Evolutionary conservation across 2,797 vertebrate genomes (phyloP), one percentile per base, ranked within the genome.

Genomic region (Sebastes reedi): DNA sequence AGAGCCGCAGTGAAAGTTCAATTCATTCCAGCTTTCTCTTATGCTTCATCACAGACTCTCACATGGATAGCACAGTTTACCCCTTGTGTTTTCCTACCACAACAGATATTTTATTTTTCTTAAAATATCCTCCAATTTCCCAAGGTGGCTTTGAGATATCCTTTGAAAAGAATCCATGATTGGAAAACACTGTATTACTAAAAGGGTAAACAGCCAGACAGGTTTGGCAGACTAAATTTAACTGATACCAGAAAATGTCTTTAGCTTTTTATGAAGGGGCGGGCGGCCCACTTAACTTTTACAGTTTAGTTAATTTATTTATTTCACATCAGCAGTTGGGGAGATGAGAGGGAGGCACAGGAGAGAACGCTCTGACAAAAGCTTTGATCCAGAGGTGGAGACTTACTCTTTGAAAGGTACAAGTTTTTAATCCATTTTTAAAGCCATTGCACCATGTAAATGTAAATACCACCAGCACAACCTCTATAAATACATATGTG

Each of bases 211-310:
- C 30, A 58, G 46, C 29, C 67, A 67, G 70, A 72, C 18, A 71
- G 62, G 8, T 80, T 61, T 61, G 74, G 42, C 58, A 78, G 16
- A 65, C 42, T 30, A 65, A n/a, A 80, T 75, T 61, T 52, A 67
- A 79, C 74, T 55, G 56, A 71, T 73, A 67, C 25, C 58, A 50
- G 30, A 71, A 77, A 77, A 75, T 61, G 46, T 60, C 22, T 79
- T 77, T 4, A 72, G 54, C 29, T 70, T 76, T 77, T 75, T 36
- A 72, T 75, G 36, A 70, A 79, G 61, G 73, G 68, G 64, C 50
- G 22, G 62, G 32, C 34, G 16, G 79, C 65, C 65, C 54, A 58
- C 67, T 86, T 83, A 76, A 50, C n/a, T 87, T 87, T 85, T n/a
- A 65, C 36, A 77, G 13, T 77, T 79, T 5, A 18, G 3, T 78